Evolutionary conservation across 1,140 invertebrate species (phyloP), one percentile per base, ranked within the genome.

Genomic region (Grapholita molesta): DNA sequence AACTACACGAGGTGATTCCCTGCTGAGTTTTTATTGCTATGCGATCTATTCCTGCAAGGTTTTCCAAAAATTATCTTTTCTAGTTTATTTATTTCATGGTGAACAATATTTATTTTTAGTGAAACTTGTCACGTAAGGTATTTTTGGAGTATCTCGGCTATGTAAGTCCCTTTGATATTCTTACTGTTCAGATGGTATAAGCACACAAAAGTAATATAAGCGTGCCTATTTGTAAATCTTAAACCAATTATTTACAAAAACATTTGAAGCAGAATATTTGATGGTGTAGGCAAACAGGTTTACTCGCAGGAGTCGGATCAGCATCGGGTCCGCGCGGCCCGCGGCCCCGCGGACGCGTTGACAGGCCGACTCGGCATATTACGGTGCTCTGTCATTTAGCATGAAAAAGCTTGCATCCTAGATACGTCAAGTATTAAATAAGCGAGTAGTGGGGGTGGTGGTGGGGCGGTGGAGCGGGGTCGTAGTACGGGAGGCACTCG

Each of bases 341-440:
- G 9, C n/a, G 64, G 64, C 30, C 64, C 15, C 75, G 72, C 71
- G 73, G 75, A 48, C 42, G 78, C 74, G 78, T 69, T 80, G 80
- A 79, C 77, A 84, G 70, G 70, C 68, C 78, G 75, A 77, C 81
- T 82, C 77, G 74, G 70, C 72, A 74, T 83, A 87, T 86, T 88
- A 89, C 82, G 77, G 69, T 85, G 82, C 78, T 79, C 85, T 84
- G 83, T 86, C 86, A 89, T 90, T 89, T 91, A 89, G 84, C 79
- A 83, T 77, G 82, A 90, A 89, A 91, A 89, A 88, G 82, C 85
- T 89, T 83, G 80, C 84, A 87, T 89, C 84, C 83, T 81, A 86
- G 86, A 90, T 88, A 87, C 86, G 81, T 80, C 82, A 89, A 86
- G 87, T 89, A 91, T 91, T 88, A 91, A 91, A 91, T 89, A 91